Evolutionary conservation across 2,113 vertebrate genomes (phyloP), one percentile per base, ranked within the genome.

Genomic region (Galbula dea): DNA sequence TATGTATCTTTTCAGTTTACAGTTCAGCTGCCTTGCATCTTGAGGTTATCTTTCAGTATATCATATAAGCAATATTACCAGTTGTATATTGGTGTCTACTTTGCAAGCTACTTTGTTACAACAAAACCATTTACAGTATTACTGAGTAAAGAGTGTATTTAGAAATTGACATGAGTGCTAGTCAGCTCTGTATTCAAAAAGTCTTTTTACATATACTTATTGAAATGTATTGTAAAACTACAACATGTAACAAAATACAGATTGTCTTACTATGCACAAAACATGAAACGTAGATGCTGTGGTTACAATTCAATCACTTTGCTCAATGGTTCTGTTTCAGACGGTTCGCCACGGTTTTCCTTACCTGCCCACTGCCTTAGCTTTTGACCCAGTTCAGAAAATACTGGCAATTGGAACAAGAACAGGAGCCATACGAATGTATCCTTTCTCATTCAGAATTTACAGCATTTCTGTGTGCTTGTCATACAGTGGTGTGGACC

Each of bases 341-440:
- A 99, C 99, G 45, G 99, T 99, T 89, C 98, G 99, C 63, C 99
- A 99, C 96, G 99, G 99, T 59, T 99, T 99, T 94, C 99, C 99
- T 49, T 99, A 99, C 96, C 98, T 99, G 83, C 99, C 99, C 63
- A 99, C 99, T 74, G 97, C 99, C 85, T 98, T 99, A 97, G 99
- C 99, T 81, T 99, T 99, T 95, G 99, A 99, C 97, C 99, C 99
- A 7, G 99, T 99, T 96, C 99, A 99, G 98, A 99, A 99, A 98
- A 98, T 99, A 74, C 97, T 99, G 97, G 99, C 99, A 71, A 98
- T 99, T 67, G 99, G 99, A 76, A 98, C 99, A 41, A 98, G 99
- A 96, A 98, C 98, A 86, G 99, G 99, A 95, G 99, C 98, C 72
- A 98, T 99, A 92, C 97, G 99, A 96, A 99, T 99, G 99, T 99